These are phyloP conservation scores for Sitta europaea DNA, from an alignment of 2,113 vertebrate species.

Conservation along the genomic window DNA sequence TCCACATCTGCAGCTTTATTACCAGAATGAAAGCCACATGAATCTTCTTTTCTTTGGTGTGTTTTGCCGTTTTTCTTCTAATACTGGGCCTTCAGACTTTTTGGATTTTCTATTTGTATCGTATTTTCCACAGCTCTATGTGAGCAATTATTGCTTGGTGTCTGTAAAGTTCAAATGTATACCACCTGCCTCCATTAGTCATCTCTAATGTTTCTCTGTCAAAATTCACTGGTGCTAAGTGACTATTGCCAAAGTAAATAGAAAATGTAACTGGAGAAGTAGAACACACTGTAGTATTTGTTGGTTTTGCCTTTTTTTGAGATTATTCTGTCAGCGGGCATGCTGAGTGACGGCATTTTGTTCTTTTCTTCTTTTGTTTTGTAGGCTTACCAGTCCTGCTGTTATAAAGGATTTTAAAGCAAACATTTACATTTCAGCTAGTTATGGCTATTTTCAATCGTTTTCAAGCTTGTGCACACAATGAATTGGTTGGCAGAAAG, in stretches of 20 bases:
- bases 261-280: neutral
- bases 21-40: neutral
- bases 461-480: neutral
- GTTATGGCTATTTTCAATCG: neutral
- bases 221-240: neutral
- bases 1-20: constrained; percentile 36
- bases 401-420: neutral
- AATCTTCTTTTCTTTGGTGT: neutral
- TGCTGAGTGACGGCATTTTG: neutral
- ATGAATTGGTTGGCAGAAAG: neutral
- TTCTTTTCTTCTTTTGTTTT: neutral
- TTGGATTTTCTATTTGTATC: neutral
- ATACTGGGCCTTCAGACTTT: neutral
- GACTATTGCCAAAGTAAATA: neutral
- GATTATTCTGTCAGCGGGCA: neutral
- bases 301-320: neutral
- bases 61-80: neutral
- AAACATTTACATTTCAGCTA: constrained; percentile 5
- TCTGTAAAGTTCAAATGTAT: constrained; percentile 26
- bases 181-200: constrained; percentile 17
- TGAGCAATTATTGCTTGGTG: neutral
- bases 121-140: neutral
- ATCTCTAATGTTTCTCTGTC: neutral
- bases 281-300: neutral
- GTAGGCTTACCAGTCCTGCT: neutral